Evolutionary conservation across 2,113 vertebrate genomes (phyloP).

Genomic region (Aleadryas rufinucha): DNA sequence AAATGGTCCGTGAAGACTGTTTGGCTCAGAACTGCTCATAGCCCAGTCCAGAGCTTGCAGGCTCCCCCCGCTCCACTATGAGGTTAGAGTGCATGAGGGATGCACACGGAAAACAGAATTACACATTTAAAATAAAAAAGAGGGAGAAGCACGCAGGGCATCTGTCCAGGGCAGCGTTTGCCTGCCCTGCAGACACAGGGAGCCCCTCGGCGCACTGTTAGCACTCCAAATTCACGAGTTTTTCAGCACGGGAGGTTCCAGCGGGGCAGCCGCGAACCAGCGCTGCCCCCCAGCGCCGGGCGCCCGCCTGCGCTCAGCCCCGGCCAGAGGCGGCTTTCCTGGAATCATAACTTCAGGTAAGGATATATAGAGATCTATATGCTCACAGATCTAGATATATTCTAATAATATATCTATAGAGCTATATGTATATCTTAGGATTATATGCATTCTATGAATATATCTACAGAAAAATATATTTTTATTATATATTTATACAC

Average conservation of each 20-base stretch:
- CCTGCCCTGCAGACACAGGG: neutral
- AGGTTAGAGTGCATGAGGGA: accelerated
- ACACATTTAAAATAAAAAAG: neutral
- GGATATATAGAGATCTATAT: accelerated
- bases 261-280: neutral
- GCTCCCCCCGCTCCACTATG: accelerated
- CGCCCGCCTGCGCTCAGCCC: neutral
- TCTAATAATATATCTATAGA: neutral
- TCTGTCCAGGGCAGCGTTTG: neutral
- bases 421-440: too few relatives aligned
- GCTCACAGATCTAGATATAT: neutral
- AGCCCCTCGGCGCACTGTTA: accelerated
- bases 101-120: neutral
- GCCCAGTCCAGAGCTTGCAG: neutral
- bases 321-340: neutral
- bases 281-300: slow-evolving; percentile 47
- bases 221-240: accelerated
- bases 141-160: neutral
- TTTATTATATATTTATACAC: neutral
- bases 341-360: accelerated
- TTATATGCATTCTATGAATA: neutral
- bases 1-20: accelerated
- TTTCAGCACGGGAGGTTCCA: accelerated
- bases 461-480: neutral
- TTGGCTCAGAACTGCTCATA: neutral